Evolutionary conservation across 2,113 vertebrate genomes (phyloP).

Genomic region (Gopherus evgoodei): DNA sequence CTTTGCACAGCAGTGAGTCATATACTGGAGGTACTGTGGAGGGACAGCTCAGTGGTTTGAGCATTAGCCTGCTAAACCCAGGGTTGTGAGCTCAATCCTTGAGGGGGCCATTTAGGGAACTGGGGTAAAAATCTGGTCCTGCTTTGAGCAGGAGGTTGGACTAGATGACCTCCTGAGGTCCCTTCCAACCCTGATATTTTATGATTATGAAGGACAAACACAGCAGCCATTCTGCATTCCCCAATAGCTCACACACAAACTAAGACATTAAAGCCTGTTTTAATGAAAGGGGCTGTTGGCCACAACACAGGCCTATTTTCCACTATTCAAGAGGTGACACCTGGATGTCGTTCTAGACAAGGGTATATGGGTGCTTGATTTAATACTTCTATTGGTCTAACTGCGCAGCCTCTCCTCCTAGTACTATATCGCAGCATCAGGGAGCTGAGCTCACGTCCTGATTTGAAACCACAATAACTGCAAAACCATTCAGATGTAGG

Average conservation of each 20-base stretch:
- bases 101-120: too few species aligned
- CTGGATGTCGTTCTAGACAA: not conserved
- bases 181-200: too few species aligned
- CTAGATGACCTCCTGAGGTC: too few species aligned
- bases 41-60: too few species aligned
- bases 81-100: too few species aligned
- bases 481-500: not conserved
- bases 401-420: not conserved
- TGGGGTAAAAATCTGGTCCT: too few species aligned
- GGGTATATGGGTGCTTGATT: not conserved
- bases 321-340: not conserved
- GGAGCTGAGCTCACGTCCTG: not conserved
- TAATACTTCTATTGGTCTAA: not conserved
- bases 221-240: not conserved
- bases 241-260: not conserved
- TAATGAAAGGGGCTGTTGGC: not conserved
- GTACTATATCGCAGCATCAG: accelerated
- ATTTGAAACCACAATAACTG: not conserved
- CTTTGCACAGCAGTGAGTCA: constrained; percentile 57
- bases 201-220: not conserved
- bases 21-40: constrained; percentile 18
- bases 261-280: not conserved
- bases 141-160: too few species aligned
- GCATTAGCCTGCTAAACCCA: too few species aligned
- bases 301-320: not conserved